These are phyloP conservation scores for Lepus timidus DNA, from an alignment of 2,113 vertebrate species.

Conservation along the genomic window DNA sequence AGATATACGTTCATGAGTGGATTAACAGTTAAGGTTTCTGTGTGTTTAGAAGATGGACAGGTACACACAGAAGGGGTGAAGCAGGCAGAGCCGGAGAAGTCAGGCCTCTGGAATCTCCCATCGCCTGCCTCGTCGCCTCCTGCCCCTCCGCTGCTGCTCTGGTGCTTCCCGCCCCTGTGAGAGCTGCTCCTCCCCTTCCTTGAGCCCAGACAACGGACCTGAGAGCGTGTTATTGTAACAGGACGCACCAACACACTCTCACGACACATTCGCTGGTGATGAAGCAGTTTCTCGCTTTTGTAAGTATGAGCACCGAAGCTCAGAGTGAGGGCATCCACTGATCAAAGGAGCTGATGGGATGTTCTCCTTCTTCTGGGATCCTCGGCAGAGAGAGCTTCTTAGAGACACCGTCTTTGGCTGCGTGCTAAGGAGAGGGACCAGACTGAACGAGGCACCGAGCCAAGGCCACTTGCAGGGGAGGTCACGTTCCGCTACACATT, in stretches of 20 bases:
- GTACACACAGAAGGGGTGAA: background rate
- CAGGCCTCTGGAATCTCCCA: background rate
- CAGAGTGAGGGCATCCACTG: background rate
- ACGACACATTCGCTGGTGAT: background rate
- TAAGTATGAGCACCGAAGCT: background rate
- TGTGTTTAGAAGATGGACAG: background rate
- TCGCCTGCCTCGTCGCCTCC: background rate
- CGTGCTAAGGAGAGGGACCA: background rate
- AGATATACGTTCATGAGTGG: background rate
- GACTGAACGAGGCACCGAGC: background rate
- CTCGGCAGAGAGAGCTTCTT: background rate
- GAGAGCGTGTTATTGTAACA: background rate
- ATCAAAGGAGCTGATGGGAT: background rate
- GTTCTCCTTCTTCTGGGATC: background rate
- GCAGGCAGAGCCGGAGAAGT: background rate
- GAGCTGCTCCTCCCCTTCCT: background rate
- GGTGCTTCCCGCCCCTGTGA: background rate
- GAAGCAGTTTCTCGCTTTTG: background rate
- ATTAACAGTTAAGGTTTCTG: background rate
- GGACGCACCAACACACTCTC: background rate
- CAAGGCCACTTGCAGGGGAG: background rate
- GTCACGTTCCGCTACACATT: background rate
- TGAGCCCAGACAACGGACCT: background rate
- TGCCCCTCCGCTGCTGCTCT: background rate
- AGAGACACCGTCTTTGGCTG: background rate